A percentile compares a stretch with the other conserved stretches of the same genome.
These are phyloP conservation scores for Callaeas wilsoni DNA, from an alignment of 2,113 vertebrate genomes.

Conservation along the genomic window DNA sequence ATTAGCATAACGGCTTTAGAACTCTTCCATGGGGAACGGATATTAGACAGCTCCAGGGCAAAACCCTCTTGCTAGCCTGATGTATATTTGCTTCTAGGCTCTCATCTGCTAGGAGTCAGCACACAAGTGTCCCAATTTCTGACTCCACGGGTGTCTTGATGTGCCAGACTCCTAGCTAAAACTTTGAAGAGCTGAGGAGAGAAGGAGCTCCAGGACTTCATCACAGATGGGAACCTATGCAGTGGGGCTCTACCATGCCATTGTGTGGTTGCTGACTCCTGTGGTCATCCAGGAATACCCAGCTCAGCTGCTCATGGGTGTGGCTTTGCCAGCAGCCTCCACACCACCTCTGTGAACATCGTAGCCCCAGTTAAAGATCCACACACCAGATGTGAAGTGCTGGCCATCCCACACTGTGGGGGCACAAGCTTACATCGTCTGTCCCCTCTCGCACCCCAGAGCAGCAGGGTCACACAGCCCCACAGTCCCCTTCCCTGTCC, in stretches of 20 bases:
- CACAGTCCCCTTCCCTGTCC: not conserved
- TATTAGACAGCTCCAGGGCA: not conserved
- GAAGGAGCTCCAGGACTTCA: not conserved
- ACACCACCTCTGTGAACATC: not conserved
- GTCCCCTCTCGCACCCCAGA: not conserved
- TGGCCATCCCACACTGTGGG: accelerated
- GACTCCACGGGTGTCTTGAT: not conserved
- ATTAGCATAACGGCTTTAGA: not conserved
- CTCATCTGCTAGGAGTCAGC: not conserved
- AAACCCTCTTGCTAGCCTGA: not conserved
- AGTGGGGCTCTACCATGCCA: no score
- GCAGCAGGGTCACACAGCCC: not conserved
- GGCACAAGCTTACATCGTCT: not conserved
- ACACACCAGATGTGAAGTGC: no score
- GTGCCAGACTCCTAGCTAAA: not conserved
- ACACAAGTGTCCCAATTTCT: not conserved
- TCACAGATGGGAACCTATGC: not conserved
- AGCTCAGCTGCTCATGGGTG: not conserved
- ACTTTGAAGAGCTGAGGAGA: not conserved
- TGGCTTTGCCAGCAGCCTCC: not conserved
- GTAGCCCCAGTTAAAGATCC: not conserved
- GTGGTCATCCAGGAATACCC: accelerated
- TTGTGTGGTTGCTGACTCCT: accelerated
- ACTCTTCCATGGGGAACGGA: not conserved
- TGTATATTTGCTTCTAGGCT: not conserved